Evolutionary conservation across 2,797 vertebrate species (phyloP).

Genomic region (Sternarchorhynchus goeldii): DNA sequence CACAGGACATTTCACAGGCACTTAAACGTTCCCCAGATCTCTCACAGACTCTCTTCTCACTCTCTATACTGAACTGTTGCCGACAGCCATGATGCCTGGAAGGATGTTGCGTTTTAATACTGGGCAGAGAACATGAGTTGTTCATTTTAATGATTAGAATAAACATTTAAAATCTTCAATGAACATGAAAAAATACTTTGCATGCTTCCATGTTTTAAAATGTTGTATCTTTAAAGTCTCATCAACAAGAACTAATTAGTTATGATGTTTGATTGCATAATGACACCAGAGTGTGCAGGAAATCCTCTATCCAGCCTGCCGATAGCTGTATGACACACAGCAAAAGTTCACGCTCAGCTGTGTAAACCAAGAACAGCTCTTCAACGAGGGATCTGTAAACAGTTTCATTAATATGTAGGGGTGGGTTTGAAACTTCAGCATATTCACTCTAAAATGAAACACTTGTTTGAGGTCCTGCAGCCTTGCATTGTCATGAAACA

Average conservation of each 20-base stretch:
- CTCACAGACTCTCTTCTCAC: too few relatives aligned
- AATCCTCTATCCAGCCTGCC: not conserved
- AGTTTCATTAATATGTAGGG: conserved; percentile 55
- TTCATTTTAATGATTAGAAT: not conserved
- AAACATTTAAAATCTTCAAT: too few relatives aligned
- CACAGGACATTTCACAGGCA: too few relatives aligned
- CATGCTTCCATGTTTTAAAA: too few relatives aligned
- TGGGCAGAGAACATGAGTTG: not conserved
- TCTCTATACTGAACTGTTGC: too few relatives aligned
- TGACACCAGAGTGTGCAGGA: not conserved
- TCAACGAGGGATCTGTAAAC: conserved; percentile 53
- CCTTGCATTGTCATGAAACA: conserved; percentile 31
- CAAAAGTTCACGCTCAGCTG: conserved; percentile 52
- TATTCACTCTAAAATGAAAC: conserved; percentile 57
- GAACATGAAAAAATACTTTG: too few relatives aligned
- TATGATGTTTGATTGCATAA: not conserved
- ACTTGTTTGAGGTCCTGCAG: conserved; percentile 48
- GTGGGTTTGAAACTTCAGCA: conserved; percentile 56
- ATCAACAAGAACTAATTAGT: not conserved
- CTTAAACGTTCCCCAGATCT: too few relatives aligned
- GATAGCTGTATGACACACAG: conserved; percentile 57
- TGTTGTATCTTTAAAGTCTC: not conserved
- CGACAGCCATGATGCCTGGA: too few relatives aligned
- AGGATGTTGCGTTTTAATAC: too few relatives aligned
- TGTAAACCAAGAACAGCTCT: conserved; percentile 55